A percentile compares a stretch with the other conserved stretches of the same genome.
Conservation (phyloP, 1,140 invertebrate genomes). For the Bombus superbus region DNA sequence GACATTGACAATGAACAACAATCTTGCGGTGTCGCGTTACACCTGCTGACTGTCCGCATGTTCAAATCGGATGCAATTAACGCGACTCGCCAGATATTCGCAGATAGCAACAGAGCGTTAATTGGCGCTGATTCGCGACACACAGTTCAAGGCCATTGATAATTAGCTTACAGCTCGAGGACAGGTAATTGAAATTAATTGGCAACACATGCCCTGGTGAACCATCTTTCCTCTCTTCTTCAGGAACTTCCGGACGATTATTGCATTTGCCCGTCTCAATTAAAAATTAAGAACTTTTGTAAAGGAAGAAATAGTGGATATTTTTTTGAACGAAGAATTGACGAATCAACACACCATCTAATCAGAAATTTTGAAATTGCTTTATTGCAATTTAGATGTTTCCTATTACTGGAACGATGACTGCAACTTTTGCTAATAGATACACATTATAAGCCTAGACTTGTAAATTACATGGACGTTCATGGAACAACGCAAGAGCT, state of each 20-base stretch:
- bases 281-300: neutral
- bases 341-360: no score
- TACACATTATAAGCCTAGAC: neutral
- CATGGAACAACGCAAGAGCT: neutral
- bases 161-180: neutral
- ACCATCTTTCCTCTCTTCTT: neutral
- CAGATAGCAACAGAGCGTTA: neutral
- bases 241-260: neutral
- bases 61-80: conserved; percentile 24
- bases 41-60: neutral
- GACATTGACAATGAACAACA: conserved; percentile 26
- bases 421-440: neutral
- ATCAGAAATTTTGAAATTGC: neutral
- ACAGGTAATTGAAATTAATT: conserved; percentile 22
- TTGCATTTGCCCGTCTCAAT: neutral
- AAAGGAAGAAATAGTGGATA: neutral
- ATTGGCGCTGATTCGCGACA: conserved; percentile 6
- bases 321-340: no score
- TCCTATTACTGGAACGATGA: neutral
- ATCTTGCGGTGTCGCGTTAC: conserved; percentile 18
- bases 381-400: neutral
- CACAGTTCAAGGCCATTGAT: conserved; percentile 16
- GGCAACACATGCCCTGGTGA: neutral
- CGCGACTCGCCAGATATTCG: neutral
- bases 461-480: neutral